phyloP scores from a whole-genome alignment of 2,113 vertebrate genomes.

The Baryphthengus martii region DNA sequence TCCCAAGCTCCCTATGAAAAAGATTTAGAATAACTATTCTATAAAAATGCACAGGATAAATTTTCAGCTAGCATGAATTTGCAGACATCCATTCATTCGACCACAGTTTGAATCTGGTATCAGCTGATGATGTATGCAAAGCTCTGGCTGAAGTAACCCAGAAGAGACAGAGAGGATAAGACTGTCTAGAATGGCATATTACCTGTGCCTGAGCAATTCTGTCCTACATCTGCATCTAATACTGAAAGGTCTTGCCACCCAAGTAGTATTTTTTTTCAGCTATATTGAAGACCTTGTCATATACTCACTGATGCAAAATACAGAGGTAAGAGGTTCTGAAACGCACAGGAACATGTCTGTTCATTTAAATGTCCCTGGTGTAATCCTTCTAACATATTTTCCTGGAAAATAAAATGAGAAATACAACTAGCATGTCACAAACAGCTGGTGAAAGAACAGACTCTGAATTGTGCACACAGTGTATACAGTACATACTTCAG shows the following conservation, averaged over 20 bases:
- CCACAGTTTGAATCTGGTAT: neutral
- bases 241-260: neutral
- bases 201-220: neutral
- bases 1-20: neutral
- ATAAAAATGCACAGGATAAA: neutral
- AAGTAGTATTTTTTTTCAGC: neutral
- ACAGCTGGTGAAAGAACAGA: neutral
- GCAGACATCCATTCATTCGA: neutral
- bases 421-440: neutral
- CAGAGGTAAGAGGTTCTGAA: conserved; percentile 78
- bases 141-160: neutral
- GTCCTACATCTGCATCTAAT: neutral
- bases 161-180: neutral
- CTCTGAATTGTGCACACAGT: neutral
- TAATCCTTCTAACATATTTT: conserved; percentile 77
- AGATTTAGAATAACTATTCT: neutral
- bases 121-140: neutral
- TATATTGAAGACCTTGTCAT: neutral
- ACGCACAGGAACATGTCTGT: conserved; percentile 77
- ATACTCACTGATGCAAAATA: conserved; percentile 82
- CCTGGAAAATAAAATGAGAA: conserved; percentile 70
- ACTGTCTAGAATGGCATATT: neutral
- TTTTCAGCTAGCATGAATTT: neutral
- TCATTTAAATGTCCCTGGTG: conserved; percentile 83
- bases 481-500: neutral